Evolutionary conservation across 37 sponge, comb jelly and placozoan genomes (phyloP).

Genomic region (Amphimedon queenslandica): DNA sequence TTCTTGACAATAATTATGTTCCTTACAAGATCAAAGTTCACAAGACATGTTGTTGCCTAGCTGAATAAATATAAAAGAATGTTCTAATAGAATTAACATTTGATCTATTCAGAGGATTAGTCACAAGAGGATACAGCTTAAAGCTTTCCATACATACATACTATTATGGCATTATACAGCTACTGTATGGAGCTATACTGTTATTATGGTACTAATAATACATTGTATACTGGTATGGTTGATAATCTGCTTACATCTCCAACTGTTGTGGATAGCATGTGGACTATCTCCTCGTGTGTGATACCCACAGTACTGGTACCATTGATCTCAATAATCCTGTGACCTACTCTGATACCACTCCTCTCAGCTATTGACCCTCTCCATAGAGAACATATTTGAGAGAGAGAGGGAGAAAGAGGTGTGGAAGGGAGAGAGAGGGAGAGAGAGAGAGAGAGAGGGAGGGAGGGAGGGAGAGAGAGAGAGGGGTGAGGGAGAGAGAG

Average conservation of each 20-base stretch:
- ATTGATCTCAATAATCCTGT: slow-evolving; percentile 94
- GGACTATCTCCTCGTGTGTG: slow-evolving; percentile 62
- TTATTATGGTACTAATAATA: too few relatives aligned
- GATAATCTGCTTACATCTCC: slow-evolving; percentile 93
- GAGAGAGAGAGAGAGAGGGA: slow-evolving; percentile 5
- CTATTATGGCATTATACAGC: too few relatives aligned
- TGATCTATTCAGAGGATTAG: too few relatives aligned
- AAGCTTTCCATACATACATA: too few relatives aligned
- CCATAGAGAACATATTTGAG: slow-evolving; percentile 68
- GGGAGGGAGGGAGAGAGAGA: neutral
- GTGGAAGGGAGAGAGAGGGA: slow-evolving; percentile 29
- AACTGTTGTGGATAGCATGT: slow-evolving; percentile 66
- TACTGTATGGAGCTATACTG: too few relatives aligned
- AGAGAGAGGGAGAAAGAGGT: neutral
- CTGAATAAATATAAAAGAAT: too few relatives aligned
- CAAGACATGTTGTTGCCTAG: too few relatives aligned
- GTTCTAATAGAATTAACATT: too few relatives aligned
- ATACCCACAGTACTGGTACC: slow-evolving; percentile 80
- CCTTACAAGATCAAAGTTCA: too few relatives aligned
- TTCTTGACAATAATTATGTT: too few relatives aligned
- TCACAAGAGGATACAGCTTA: too few relatives aligned
- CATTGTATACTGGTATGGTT: too few relatives aligned
- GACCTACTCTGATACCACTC: slow-evolving; percentile 93
- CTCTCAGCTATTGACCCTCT: slow-evolving; percentile 94
- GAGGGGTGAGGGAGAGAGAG: neutral